These are phyloP conservation scores for Anastatus disparis DNA, from an alignment of 1,140 invertebrate genomes.

Conservation along the genomic window DNA sequence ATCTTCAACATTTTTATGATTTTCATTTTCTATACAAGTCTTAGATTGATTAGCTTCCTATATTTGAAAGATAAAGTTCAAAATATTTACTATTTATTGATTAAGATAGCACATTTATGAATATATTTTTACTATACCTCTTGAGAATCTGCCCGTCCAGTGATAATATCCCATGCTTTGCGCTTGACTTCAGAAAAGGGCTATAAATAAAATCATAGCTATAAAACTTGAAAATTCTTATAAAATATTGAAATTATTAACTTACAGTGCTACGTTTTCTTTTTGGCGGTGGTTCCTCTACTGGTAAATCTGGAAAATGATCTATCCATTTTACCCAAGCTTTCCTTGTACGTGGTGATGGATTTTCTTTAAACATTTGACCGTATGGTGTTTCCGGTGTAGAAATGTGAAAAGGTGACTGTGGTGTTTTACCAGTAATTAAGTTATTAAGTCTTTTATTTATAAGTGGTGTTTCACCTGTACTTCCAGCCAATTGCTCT, in stretches of 20 bases:
- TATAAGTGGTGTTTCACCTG: slow-evolving; percentile 49
- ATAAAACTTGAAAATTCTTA: slow-evolving; percentile 3
- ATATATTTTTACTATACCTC: too few relatives aligned
- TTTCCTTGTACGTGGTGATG: slow-evolving; percentile 67
- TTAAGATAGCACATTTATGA: neutral
- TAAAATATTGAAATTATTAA: slow-evolving; percentile 22
- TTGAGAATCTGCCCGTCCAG: slow-evolving; percentile 22
- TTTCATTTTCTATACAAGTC: neutral
- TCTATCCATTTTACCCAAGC: slow-evolving; percentile 66
- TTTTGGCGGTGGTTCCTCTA: slow-evolving; percentile 56
- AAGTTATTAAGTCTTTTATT: slow-evolving; percentile 57
- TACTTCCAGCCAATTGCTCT: neutral
- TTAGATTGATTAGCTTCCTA: neutral
- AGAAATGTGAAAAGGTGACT: slow-evolving; percentile 61
- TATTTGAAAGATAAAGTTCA: neutral
- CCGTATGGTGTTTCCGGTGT: slow-evolving; percentile 71
- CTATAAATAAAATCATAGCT: slow-evolving; percentile 52
- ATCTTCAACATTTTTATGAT: neutral
- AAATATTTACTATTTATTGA: neutral
- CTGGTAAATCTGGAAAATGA: slow-evolving; percentile 61
- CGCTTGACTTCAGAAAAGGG: slow-evolving; percentile 68
- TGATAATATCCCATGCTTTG: slow-evolving; percentile 55
- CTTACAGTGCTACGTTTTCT: slow-evolving; percentile 65
- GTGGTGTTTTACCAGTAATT: slow-evolving; percentile 45
- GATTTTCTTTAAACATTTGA: slow-evolving; percentile 63